Evolutionary conservation across 2,797 vertebrate species (phyloP), one percentile per base, ranked within the genome.

Genomic region (Oreochromis mossambicus): DNA sequence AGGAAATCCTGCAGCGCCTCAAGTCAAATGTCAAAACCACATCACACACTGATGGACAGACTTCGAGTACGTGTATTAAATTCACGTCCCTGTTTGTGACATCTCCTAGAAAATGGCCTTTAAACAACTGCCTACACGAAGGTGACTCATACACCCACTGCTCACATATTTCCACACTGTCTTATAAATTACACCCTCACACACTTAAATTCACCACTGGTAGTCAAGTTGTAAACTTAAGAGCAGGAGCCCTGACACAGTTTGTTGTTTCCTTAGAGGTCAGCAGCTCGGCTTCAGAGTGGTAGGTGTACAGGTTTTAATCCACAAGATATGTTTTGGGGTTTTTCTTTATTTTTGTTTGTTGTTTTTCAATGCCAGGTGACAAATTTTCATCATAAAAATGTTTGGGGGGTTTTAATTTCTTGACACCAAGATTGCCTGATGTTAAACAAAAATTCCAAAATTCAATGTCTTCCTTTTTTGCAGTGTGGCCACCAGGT

Each of bases 91-190:
- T 82, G 83, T 91, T 92, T 93, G 85, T 91, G 52, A 80, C 48
- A 84, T 89, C 80, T 79, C 85, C 85, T 88, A 90, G 88, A 92
- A 93, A 92, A 88, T 88, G 89, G 80, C 88, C 88, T 95, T 94
- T 92, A 91, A 92, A 93, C 90, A 92, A 91, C 90, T 83, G 89
- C 92, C 94, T 85, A 94, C 94, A 80, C 63, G 29, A 56, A 68
- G 83, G 78, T 95, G 95, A 95, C 87, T 95, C 94, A 95, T 82
- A 85, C 32, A 43, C 90, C 88, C 86, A 90, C 84, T 90, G 79
- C 73, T 89, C 90, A 86, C 87, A 90, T 89, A 92, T 93, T 94
- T 91, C 89, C 78, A 89, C 83, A 90, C 80, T n/a, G 85, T 90
- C 88, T 90, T 88, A 89, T 58, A 80, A 91, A 92, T 91, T 81